Percentiles rank a stretch among this genome's conserved stretches.
Conservation (phyloP, 2,797 vertebrate genomes). For the Betta splendens region DNA sequence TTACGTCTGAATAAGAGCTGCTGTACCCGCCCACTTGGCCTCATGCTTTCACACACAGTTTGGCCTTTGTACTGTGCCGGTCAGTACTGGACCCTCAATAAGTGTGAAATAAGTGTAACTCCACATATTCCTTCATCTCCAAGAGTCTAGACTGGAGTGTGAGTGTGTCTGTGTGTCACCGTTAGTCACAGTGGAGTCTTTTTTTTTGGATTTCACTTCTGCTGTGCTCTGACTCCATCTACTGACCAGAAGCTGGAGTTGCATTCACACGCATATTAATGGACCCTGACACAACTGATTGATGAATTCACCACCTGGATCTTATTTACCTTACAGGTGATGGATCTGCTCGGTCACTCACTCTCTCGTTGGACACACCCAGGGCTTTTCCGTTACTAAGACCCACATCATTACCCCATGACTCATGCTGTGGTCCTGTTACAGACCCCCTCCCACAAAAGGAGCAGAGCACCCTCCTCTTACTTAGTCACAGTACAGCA, state of each 20-base stretch:
- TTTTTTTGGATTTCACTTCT: conserved; percentile 15
- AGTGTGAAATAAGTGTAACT: conserved; percentile 31
- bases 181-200: not conserved
- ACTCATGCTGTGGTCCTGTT: conserved; percentile 56
- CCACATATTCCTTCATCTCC: conserved; percentile 18
- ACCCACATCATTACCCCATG: conserved; percentile 54
- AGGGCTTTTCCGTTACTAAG: conserved; percentile 52
- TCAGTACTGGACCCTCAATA: no score
- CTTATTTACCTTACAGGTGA: conserved; percentile 41
- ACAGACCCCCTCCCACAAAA: conserved; percentile 43
- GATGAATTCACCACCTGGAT: conserved; percentile 52
- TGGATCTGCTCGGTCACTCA: conserved; percentile 21
- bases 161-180: conserved; percentile 3
- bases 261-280: conserved; percentile 10
- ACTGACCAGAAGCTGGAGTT: conserved; percentile 48
- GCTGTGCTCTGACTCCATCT: conserved; percentile 66
- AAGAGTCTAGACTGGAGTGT: not conserved
- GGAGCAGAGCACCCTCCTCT: not conserved
- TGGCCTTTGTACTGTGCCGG: no score
- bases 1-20: not conserved
- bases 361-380: conserved; percentile 35
- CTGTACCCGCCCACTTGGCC: no score
- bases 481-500: conserved; percentile 6
- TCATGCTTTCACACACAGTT: conserved; percentile 11
- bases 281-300: conserved; percentile 30